phyloP scores from a whole-genome alignment of 1,140 invertebrate species.

The Halictus rubicundus region DNA sequence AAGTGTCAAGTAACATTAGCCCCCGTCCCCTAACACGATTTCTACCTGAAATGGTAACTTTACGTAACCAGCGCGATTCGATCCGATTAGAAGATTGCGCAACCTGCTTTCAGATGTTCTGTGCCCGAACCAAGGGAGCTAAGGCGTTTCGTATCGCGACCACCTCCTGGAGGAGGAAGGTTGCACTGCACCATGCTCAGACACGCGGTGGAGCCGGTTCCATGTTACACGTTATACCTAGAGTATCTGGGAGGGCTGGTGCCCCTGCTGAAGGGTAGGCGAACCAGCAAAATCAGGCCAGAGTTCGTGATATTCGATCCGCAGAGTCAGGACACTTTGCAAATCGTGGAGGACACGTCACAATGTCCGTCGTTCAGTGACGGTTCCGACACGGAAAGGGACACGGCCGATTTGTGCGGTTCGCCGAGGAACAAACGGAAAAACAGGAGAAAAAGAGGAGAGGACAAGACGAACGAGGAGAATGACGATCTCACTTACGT shows the following conservation, averaged over 20 bases:
- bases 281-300: conserved; percentile 97
- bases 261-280: conserved; percentile 96
- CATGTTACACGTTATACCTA: conserved; percentile 96
- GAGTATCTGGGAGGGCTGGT: conserved; percentile 98
- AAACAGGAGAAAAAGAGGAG: conserved; percentile 80
- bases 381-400: conserved; percentile 90
- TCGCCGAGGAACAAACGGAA: conserved; percentile 86
- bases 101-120: conserved; percentile 86
- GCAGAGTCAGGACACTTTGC: conserved; percentile 81
- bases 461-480: conserved; percentile 79
- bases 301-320: conserved; percentile 99
- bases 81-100: background rate
- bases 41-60: background rate
- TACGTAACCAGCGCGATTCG: background rate
- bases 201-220: conserved; percentile 86
- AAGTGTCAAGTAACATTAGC: no score
- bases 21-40: background rate
- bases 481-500: conserved; percentile 90
- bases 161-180: conserved; percentile 90
- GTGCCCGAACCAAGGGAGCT: conserved; percentile 94
- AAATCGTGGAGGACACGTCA: conserved; percentile 70
- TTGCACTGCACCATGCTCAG: conserved; percentile 98
- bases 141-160: conserved; percentile 95
- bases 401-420: conserved; percentile 80
- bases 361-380: conserved; percentile 81